Evolutionary conservation across 2,113 vertebrate genomes (phyloP).

Genomic region (Mus spicilegus): DNA sequence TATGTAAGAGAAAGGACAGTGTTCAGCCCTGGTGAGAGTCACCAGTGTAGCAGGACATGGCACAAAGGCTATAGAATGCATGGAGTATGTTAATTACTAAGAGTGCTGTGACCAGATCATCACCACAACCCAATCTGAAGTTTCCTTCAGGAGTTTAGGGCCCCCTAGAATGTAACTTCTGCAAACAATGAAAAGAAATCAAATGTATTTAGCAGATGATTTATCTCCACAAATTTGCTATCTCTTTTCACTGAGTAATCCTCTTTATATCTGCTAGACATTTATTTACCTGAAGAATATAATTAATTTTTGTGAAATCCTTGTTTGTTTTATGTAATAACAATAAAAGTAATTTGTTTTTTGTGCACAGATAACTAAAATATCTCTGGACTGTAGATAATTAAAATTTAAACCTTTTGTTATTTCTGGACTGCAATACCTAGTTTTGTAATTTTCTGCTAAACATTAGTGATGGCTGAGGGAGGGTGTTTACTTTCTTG

Average conservation of each 20-base stretch:
- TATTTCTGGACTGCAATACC: background rate
- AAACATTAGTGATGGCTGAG: background rate
- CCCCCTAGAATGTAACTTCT: background rate
- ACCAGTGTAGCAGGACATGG: background rate
- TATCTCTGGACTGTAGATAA: background rate
- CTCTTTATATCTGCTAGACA: background rate
- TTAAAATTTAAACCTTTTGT: slow-evolving; percentile 8
- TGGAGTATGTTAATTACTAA: background rate
- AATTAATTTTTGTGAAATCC: background rate
- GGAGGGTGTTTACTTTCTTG: background rate
- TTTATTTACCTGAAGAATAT: slow-evolving; percentile 42
- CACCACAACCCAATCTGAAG: background rate
- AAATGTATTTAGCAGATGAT: background rate
- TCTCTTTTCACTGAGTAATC: slow-evolving; percentile 43
- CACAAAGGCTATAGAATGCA: background rate
- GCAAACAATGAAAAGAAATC: background rate
- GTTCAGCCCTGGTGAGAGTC: background rate
- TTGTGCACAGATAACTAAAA: background rate
- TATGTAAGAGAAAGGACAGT: background rate
- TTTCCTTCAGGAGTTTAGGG: background rate
- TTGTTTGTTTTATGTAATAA: background rate
- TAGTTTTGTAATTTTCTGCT: background rate
- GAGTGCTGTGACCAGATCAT: background rate
- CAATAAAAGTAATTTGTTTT: background rate
- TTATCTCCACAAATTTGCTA: slow-evolving; percentile 40